These are phyloP conservation scores for Coenonympha glycerion DNA, from an alignment of 2,888 invertebrate genomes.

Conservation along the genomic window DNA sequence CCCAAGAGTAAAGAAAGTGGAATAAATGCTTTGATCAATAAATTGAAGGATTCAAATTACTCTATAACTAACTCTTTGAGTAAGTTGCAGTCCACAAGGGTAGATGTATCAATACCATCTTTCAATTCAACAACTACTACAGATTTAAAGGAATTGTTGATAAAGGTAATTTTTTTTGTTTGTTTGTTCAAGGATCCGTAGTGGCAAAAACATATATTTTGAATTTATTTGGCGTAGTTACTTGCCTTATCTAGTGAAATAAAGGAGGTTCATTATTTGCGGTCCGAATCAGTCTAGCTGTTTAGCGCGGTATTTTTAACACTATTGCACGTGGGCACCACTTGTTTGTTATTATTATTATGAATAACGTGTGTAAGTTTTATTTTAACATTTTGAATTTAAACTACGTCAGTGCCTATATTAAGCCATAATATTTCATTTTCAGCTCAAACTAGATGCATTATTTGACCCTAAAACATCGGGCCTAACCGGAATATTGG, in stretches of 20 bases:
- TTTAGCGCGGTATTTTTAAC: no score
- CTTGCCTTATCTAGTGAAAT: no score
- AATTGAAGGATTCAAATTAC: constrained; percentile 10
- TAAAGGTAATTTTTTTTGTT: constrained; percentile 5
- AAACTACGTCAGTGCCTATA: no score
- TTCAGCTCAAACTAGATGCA: constrained; percentile 34
- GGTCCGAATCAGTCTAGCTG: no score
- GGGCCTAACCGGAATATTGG: constrained; percentile 38
- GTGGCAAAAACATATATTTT: no score
- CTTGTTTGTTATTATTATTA: no score
- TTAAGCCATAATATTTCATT: background rate
- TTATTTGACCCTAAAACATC: constrained; percentile 34
- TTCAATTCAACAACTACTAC: constrained; percentile 15
- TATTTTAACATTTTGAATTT: background rate
- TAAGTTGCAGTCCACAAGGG: background rate
- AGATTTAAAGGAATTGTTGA: constrained; percentile 13
- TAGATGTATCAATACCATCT: constrained; percentile 18
- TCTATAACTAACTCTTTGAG: background rate
- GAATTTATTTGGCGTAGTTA: no score
- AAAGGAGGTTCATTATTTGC: no score
- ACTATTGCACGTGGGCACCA: no score
- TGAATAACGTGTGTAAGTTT: no score
- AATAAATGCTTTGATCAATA: constrained; percentile 12
- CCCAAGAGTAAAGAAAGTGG: constrained; percentile 17
- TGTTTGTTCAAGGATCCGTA: background rate